Evolutionary conservation across 2,797 vertebrate genomes (phyloP).

Genomic region (Triplophysa bombifrons): DNA sequence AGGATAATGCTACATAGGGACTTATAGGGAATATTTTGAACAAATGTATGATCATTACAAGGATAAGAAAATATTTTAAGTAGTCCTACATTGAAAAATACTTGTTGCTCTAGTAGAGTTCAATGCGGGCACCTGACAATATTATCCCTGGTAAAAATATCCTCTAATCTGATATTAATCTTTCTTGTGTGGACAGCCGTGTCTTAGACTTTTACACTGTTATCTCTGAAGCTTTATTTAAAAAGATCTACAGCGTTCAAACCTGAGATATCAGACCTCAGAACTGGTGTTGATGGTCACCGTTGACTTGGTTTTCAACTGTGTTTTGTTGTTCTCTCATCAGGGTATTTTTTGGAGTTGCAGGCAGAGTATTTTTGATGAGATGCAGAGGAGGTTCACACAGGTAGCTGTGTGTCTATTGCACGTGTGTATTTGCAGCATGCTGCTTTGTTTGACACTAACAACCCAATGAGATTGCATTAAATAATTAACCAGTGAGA

Average conservation of each 20-base stretch:
- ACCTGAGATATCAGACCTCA: slow-evolving; percentile 10
- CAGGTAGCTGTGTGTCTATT: slow-evolving; percentile 81
- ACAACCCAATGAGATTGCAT: slow-evolving; percentile 13
- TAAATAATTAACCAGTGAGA: background rate
- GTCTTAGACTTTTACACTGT: slow-evolving; percentile 58
- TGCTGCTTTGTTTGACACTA: slow-evolving; percentile 28
- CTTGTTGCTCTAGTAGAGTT: slow-evolving; percentile 20
- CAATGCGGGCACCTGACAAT: slow-evolving; percentile 68
- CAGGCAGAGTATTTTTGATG: slow-evolving; percentile 98
- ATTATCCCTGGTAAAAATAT: slow-evolving; percentile 78
- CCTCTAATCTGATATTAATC: slow-evolving; percentile 78
- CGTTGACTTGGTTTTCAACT: slow-evolving; percentile 14
- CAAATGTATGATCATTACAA: background rate
- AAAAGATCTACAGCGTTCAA: slow-evolving; percentile 48
- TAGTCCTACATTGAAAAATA: background rate
- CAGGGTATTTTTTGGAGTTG: slow-evolving; percentile 96
- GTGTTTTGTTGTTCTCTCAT: slow-evolving; percentile 61
- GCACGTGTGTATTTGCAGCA: slow-evolving; percentile 58
- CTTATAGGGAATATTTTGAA: background rate
- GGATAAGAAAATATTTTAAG: background rate
- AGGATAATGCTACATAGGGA: background rate
- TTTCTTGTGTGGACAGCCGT: slow-evolving; percentile 64
- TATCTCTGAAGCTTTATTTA: slow-evolving; percentile 57
- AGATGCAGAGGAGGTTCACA: slow-evolving; percentile 95
- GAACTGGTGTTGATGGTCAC: background rate